Base-by-base conservation (phyloP, 1,140 invertebrate genomes). In the Drosophila leontia region DNA sequence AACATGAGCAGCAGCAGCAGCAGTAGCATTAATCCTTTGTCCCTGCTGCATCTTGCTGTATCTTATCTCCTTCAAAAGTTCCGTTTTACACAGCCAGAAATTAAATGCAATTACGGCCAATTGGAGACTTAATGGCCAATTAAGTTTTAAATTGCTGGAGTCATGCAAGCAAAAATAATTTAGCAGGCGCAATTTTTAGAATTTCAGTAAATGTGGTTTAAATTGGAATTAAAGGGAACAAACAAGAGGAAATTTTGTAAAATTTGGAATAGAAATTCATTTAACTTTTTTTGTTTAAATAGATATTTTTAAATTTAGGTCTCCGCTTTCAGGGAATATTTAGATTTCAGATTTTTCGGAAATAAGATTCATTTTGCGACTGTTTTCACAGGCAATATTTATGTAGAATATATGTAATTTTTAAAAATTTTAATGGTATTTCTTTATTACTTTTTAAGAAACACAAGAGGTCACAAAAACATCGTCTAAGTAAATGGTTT, bases 21-120 rank as follows among this genome's bases (percentile, higher is more conserved):
- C 19, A 45, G 13, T 60, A 65, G 32, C 47, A 53, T 53, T 32
- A 67, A 55, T 55, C 62, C 62, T 70, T 70, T 55, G 67, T 64
- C 35, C 50, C 48, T 45, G 32, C 48, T 37, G 37, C 35, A 12
- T 23, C 47, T 34, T 56, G 15, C 13, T 23, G 45, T 7, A 47
- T 47, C 19, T 53, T 26, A 34, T 44, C 48, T 69, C 59, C 32
- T 55, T 7, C 2, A 7, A 12, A 9, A 34, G 35, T 57, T 70
- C 19, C 29, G 34, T 9, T 39, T 26, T 69, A 64, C 65, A 67
- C 56, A 48, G 42, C 3, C 58, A 62, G 41, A 67, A 64, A 42
- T 42, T 50, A 34, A 48, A 29, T 23, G 44, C 32, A 60, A 60
- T 67, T 48, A 64, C 39, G n/a, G 13, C 15, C 56, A 60, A 59